These are phyloP conservation scores for Cantharis flavilabris DNA, from an alignment of 2,888 invertebrate species.

Conservation along the genomic window DNA sequence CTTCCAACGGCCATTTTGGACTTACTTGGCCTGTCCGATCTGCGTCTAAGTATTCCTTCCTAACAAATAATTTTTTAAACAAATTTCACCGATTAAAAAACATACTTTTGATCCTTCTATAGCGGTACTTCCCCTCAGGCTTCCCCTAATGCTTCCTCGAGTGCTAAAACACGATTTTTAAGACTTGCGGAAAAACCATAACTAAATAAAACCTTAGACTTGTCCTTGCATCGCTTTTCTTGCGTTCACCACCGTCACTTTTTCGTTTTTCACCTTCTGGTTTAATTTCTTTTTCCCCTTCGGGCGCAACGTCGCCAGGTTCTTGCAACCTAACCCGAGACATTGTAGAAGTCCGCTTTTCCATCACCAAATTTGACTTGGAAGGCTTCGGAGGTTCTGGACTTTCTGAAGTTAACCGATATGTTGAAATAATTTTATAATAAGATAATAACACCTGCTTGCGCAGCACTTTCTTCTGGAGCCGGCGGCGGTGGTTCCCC, in stretches of 20 bases:
- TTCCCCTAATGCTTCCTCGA: neutral
- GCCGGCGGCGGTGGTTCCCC: neutral
- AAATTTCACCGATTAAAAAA: neutral
- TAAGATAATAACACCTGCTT: neutral
- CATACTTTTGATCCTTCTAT: neutral
- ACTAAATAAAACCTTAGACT: neutral
- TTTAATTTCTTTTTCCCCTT: neutral
- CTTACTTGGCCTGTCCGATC: constrained; percentile 18
- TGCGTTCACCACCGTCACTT: neutral
- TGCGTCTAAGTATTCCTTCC: constrained; percentile 11
- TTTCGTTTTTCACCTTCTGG: neutral
- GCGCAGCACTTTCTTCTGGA: neutral
- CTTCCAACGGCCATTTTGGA: constrained; percentile 36
- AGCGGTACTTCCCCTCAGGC: neutral
- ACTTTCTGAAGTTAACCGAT: neutral
- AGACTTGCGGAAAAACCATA: neutral
- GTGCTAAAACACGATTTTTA: neutral
- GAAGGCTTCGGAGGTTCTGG: neutral
- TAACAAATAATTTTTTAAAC: neutral
- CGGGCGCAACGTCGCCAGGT: neutral
- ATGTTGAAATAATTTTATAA: neutral
- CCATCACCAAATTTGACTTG: neutral
- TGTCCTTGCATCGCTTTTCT: neutral
- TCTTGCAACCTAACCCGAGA: constrained; percentile 5
- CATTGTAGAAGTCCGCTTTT: neutral